Evolutionary conservation across 1,140 invertebrate species (phyloP).

Genomic region (Asobara japonica): DNA sequence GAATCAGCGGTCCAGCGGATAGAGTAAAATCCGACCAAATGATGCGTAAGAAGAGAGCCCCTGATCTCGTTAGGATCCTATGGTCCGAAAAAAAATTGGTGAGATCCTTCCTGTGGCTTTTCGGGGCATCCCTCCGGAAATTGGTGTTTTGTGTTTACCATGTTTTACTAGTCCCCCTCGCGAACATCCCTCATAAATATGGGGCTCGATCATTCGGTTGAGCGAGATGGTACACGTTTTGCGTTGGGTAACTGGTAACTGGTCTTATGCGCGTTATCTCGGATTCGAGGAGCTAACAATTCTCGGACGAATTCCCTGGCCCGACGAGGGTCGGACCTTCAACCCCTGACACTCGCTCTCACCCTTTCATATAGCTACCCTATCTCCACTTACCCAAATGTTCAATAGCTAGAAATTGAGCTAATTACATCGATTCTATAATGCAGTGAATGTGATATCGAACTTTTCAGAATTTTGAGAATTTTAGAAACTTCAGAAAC

Average conservation of each 20-base stretch:
- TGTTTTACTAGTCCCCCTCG: constrained; percentile 29
- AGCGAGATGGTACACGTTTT: neutral
- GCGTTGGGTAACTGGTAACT: no score
- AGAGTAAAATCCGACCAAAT: neutral
- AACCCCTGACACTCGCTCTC: constrained; percentile 16
- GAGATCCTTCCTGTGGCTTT: neutral
- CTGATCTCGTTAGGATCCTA: constrained; percentile 42
- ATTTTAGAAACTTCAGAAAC: no score
- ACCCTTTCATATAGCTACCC: neutral
- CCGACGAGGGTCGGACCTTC: neutral
- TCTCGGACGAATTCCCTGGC: neutral
- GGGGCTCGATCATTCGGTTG: constrained; percentile 27
- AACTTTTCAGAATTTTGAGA: no score
- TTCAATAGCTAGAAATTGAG: constrained; percentile 4
- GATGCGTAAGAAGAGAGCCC: constrained; percentile 6
- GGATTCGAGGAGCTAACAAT: neutral
- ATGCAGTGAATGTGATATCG: no score
- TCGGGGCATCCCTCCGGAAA: constrained; percentile 39
- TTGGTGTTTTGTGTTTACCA: constrained; percentile 39
- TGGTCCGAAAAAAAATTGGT: constrained; percentile 44
- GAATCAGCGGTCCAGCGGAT: neutral
- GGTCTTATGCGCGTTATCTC: neutral
- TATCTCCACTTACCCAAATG: neutral
- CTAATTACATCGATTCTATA: constrained; percentile 29
- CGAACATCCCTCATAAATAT: constrained; percentile 50